A percentile compares a stretch with the other conserved stretches of the same genome.
Conservation (phyloP, 2,113 vertebrate species). For the Emydocephalus ijimae region DNA sequence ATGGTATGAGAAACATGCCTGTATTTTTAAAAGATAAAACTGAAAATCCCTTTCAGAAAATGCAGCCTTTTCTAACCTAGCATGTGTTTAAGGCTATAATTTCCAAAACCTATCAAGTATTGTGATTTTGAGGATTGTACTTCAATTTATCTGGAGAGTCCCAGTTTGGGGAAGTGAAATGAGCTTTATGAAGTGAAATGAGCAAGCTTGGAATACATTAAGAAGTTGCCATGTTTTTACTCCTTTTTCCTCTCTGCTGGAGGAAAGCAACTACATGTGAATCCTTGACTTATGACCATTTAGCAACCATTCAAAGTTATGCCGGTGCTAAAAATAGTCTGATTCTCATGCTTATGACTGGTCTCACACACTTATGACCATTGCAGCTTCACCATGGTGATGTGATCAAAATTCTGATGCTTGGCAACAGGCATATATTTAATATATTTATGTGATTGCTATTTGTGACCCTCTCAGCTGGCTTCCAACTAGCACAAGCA, state of each 20-base stretch:
- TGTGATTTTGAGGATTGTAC: no score
- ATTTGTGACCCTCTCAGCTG: neutral
- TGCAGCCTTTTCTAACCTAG: neutral
- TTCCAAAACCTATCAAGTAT: neutral
- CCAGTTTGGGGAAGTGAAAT: neutral
- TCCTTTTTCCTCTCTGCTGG: neutral
- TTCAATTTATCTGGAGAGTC: neutral
- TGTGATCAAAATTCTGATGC: neutral
- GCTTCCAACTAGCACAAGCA: neutral
- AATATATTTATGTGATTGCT: neutral
- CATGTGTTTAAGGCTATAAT: neutral
- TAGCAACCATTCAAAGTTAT: neutral
- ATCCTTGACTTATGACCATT: neutral
- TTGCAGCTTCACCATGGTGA: neutral
- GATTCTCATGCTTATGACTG: neutral
- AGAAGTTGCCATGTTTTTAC: neutral
- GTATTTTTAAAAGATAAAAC: neutral
- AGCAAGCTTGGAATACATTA: neutral
- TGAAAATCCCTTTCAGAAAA: neutral
- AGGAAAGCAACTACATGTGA: neutral
- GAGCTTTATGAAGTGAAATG: neutral
- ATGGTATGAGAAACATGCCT: neutral
- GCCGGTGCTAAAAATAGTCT: neutral
- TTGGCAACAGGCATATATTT: neutral
- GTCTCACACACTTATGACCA: neutral